phyloP scores from a whole-genome alignment of 2,797 vertebrate genomes.

The Schizothorax lantsangensis region DNA sequence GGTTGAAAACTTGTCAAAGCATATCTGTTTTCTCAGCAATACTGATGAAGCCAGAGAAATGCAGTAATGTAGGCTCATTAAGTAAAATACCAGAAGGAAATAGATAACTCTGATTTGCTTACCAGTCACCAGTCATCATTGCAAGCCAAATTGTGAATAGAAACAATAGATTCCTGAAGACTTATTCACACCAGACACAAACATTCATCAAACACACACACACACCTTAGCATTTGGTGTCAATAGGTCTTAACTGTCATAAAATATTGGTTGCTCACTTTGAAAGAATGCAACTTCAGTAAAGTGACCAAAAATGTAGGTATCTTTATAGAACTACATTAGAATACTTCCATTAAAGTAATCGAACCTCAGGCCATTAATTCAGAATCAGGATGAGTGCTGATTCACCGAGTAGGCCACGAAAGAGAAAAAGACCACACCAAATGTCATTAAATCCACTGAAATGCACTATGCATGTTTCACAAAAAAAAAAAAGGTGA shows the following conservation, averaged over 20 bases:
- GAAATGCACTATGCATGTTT: neutral
- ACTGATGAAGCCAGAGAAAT: constrained; percentile 61
- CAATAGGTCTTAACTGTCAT: constrained; percentile 12
- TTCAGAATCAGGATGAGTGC: neutral
- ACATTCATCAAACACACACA: neutral
- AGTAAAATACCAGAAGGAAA: constrained; percentile 33
- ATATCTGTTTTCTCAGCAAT: constrained; percentile 53
- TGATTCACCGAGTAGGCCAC: neutral
- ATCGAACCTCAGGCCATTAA: no score
- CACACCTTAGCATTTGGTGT: neutral
- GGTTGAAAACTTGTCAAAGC: constrained; percentile 64
- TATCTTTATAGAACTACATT: neutral
- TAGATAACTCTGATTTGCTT: constrained; percentile 25
- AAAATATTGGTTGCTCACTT: constrained; percentile 27
- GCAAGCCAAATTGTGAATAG: neutral
- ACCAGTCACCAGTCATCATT: neutral
- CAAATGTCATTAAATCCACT: neutral
- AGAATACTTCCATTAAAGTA: neutral
- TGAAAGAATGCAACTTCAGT: neutral
- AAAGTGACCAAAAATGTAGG: neutral
- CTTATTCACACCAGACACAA: neutral
- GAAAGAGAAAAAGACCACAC: neutral
- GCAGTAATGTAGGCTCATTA: constrained; percentile 43
- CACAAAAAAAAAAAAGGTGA: neutral
- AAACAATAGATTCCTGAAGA: neutral